Evolutionary conservation across 2,113 vertebrate genomes (phyloP).

Genomic region (Irena cyanogastra): DNA sequence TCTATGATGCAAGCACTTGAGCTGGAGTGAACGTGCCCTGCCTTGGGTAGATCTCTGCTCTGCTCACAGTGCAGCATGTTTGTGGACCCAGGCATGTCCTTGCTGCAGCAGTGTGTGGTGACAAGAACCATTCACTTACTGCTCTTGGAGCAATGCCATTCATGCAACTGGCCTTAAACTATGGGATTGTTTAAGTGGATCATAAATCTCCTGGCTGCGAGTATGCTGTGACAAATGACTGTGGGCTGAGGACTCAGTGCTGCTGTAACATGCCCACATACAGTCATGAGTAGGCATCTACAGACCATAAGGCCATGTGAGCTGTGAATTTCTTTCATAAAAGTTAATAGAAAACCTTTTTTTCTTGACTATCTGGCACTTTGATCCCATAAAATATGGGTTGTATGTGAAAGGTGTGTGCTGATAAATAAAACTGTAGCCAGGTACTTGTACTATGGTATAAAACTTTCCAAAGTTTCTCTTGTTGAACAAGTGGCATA

Average conservation of each 20-base stretch:
- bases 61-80: neutral
- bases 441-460: neutral
- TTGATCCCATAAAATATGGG: neutral
- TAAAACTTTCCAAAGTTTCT: neutral
- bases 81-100: neutral
- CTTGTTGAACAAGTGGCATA: neutral
- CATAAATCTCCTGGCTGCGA: neutral
- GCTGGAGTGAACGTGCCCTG: neutral
- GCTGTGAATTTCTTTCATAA: neutral
- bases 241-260: fast-evolving
- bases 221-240: neutral
- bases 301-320: fast-evolving
- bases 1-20: neutral
- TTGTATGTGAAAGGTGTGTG: neutral
- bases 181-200: neutral
- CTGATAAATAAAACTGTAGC: neutral
- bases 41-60: neutral
- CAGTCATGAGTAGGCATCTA: neutral
- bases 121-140: neutral
- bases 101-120: neutral
- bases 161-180: fast-evolving
- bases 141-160: neutral
- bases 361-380: neutral
- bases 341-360: neutral
- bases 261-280: neutral